A percentile compares a stretch with the other conserved stretches of the same genome.
Conservation (phyloP, 2,888 invertebrate genomes). For the Sinhomidia bicolor region DNA sequence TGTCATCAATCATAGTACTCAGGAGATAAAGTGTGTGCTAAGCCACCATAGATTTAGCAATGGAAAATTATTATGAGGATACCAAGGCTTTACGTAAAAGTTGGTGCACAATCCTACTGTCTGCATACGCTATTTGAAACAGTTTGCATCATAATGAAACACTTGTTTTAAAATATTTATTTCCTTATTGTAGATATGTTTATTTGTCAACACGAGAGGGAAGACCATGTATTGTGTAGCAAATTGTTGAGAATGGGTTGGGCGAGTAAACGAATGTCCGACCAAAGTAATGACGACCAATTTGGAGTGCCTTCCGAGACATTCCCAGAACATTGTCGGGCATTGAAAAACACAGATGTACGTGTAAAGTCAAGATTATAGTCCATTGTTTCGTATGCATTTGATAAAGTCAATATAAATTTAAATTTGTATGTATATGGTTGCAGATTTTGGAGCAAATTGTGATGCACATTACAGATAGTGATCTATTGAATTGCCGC, state of each 20-base stretch:
- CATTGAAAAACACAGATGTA: slow-evolving; percentile 31
- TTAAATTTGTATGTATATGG: neutral
- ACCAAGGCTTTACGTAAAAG: too few relatives aligned
- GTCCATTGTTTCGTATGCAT: neutral
- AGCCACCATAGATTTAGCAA: too few relatives aligned
- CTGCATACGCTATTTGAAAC: too few relatives aligned
- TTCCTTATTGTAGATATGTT: slow-evolving; percentile 42
- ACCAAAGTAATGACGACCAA: neutral
- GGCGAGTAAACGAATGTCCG: neutral
- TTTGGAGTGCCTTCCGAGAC: neutral
- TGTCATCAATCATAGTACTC: too few relatives aligned
- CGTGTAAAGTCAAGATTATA: neutral
- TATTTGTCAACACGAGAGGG: slow-evolving; percentile 27
- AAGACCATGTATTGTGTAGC: neutral
- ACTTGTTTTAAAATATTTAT: neutral
- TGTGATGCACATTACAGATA: slow-evolving; percentile 42
- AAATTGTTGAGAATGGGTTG: slow-evolving; percentile 30
- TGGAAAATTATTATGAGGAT: too few relatives aligned
- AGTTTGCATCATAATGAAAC: too few relatives aligned
- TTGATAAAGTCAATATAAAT: neutral
- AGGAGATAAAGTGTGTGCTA: too few relatives aligned
- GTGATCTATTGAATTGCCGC: slow-evolving; percentile 64
- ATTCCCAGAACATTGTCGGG: neutral
- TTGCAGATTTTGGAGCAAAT: slow-evolving; percentile 72
- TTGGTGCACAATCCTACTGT: too few relatives aligned